Evolutionary conservation across 2,113 vertebrate genomes (phyloP).

Genomic region (human (Homo sapiens)): GRCh38 chr1:5475501-5476000

Average conservation of each 20-base stretch:
- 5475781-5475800: not conserved
- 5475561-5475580: rapidly evolving
- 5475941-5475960: not conserved
- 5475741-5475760: rapidly evolving
- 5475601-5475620: not conserved
- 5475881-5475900: not conserved
- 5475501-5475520: not conserved
- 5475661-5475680: not conserved
- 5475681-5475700: rapidly evolving
- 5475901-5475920: not conserved
- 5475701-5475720: too few species aligned
- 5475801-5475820: too few species aligned
- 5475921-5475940: not conserved
- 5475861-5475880: not conserved
- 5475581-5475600: not conserved
- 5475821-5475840: rapidly evolving
- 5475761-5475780: not conserved
- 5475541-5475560: rapidly evolving
- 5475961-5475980: not conserved
- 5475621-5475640: not conserved
- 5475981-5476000: not conserved
- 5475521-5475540: rapidly evolving
- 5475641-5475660: not conserved
- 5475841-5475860: rapidly evolving
- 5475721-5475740: rapidly evolving